A percentile compares a stretch with the other conserved stretches of the same genome.
phyloP scores from a whole-genome alignment of 2,113 vertebrate genomes.

The Pyrgilauda ruficollis region DNA sequence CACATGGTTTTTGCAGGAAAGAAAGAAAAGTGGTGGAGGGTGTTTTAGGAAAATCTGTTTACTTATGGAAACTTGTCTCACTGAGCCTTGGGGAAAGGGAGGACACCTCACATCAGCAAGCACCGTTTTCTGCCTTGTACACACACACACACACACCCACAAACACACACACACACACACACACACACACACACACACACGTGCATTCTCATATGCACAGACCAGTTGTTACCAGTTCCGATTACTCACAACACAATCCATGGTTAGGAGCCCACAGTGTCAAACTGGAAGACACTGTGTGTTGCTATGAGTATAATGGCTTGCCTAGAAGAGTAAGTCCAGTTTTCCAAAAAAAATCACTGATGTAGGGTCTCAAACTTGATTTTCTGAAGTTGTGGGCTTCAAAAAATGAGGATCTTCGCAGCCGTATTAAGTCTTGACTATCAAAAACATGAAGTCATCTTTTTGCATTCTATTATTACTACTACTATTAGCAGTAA shows the following conservation, averaged over 20 bases:
- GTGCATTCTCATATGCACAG: background rate
- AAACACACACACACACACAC: background rate
- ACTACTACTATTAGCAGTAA: background rate
- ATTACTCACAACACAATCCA: background rate
- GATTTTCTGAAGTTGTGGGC: background rate
- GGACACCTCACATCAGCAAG: background rate
- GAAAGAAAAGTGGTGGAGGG: background rate
- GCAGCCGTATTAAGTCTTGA: background rate
- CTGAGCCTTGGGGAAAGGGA: background rate
- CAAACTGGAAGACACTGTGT: background rate
- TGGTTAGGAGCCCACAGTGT: background rate
- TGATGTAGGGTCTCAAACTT: background rate
- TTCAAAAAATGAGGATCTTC: background rate
- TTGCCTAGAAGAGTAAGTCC: background rate
- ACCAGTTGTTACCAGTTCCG: background rate
- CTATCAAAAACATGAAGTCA: background rate
- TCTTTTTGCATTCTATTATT: background rate
- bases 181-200: no score
- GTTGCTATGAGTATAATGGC: background rate
- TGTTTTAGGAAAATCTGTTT: background rate
- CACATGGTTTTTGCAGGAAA: background rate
- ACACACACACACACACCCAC: background rate
- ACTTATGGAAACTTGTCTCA: background rate
- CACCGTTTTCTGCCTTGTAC: rapidly evolving
- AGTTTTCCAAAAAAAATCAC: background rate